Conservation (phyloP, 1,140 invertebrate genomes). For the Diabrotica virgifera region DNA sequence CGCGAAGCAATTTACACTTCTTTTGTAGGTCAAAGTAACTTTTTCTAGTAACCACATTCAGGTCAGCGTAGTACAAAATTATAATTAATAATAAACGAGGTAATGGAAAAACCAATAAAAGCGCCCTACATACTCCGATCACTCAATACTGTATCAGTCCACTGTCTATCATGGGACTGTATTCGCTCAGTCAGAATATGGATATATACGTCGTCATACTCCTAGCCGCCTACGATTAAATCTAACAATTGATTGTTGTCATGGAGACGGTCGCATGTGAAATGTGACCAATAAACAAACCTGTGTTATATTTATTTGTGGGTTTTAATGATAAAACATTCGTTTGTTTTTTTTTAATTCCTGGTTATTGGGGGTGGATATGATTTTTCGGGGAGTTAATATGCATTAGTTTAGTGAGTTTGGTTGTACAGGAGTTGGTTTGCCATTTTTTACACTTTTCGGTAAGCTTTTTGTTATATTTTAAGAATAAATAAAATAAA, state of each 20-base stretch:
- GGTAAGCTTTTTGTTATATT: no score
- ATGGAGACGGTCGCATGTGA: conserved; percentile 34
- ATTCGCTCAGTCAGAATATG: conserved; percentile 2
- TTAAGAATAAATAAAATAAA: no score
- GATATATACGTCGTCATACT: not conserved
- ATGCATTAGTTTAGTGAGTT: no score
- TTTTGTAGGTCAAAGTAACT: no score
- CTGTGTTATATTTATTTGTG: conserved; percentile 28
- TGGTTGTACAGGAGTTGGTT: no score
- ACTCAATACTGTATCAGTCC: not conserved
- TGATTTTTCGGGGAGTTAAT: no score
- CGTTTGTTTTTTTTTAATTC: conserved; percentile 22
- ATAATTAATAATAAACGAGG: not conserved
- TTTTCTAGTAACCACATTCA: not conserved
- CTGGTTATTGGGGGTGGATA: no score
- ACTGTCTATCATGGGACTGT: not conserved
- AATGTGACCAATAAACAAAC: conserved; percentile 38
- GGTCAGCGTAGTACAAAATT: not conserved
- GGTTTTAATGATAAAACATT: conserved; percentile 38
- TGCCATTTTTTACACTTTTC: no score
- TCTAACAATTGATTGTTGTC: conserved; percentile 32
- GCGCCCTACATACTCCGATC: not conserved
- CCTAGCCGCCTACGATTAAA: conserved; percentile 9
- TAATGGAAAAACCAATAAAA: conserved; percentile 5
- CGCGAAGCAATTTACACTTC: no score